Evolutionary conservation across 2,113 vertebrate genomes (phyloP).

Genomic region (Passerina amoena): DNA sequence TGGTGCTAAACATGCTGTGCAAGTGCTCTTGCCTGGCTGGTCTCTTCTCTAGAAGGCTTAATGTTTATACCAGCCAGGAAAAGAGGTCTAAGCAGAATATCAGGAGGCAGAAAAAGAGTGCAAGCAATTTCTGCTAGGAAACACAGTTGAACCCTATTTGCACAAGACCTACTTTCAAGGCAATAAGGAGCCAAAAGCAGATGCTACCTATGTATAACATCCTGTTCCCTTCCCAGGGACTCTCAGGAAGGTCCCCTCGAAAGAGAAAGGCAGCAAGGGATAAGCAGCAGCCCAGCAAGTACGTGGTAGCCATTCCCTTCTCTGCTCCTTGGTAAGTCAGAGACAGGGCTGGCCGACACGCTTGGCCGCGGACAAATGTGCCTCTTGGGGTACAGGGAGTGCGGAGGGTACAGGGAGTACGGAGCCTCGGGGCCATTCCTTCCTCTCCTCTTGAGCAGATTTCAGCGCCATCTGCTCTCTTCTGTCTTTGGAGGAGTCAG

Average conservation of each 20-base stretch:
- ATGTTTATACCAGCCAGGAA: not conserved
- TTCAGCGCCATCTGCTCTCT: constrained; percentile 44
- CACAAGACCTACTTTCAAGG: not conserved
- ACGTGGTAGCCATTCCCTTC: not conserved
- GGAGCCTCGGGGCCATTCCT: constrained; percentile 35
- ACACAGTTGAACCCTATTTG: not conserved
- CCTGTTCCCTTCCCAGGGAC: not conserved
- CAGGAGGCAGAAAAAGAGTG: not conserved
- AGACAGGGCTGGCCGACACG: not conserved
- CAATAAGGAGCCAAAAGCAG: not conserved
- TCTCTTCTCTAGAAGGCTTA: not conserved
- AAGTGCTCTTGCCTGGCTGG: not conserved
- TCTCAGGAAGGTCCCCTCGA: not conserved
- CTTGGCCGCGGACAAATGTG: not conserved
- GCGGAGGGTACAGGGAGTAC: not conserved
- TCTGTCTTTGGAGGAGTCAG: constrained; percentile 35
- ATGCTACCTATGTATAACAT: not conserved
- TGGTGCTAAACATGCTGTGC: not conserved
- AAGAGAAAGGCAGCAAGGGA: not conserved
- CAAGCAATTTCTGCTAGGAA: not conserved
- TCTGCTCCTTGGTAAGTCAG: not conserved
- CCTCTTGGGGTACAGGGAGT: not conserved
- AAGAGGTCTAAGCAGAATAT: not conserved
- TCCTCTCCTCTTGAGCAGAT: constrained; percentile 41
- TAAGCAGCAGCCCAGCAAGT: not conserved